Base-by-base conservation (phyloP, 64 coral and sea anemone species). In the Hydrozoanthus tunicans region DNA sequence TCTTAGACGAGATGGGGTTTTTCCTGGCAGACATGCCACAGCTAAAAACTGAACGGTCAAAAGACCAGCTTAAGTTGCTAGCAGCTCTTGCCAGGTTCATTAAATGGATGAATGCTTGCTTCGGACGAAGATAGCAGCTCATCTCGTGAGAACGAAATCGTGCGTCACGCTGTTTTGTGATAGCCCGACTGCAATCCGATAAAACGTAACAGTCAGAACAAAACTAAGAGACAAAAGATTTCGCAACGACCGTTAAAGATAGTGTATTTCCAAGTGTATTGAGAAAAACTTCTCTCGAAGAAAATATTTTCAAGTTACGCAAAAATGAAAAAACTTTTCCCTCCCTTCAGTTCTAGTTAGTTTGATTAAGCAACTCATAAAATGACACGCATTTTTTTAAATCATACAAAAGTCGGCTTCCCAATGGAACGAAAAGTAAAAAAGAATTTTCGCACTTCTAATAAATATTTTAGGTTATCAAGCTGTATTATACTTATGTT, bases 21-120 rank as follows among this genome's bases (percentile, higher is more conserved):
- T 72, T 59, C 70, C 84, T 88, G 56, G 69, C 84, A 88, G 84
- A 88, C 84, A 74, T 24, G 84, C 67, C 13, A 23, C 69, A 88
- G 84, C 69, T 25, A 58, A 88, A 88, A 60, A 55, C 84, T 88
- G 84, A 88, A 75, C 58, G 24, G 55, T 73, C 84, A 74, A 3
- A 51, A 88, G 68, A 58, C 68, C 56, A 14, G 68, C 56, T 74
- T 88, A 64, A 75, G 84, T 70, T 25, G 11, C 74, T 60, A 23
- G 55, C 56, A 23, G 58, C 67, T 9, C 58, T 73, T 27, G 53
- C 83, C 53, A 73, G 68, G 17, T 27, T 53, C 32, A 43, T 2
- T 13, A 17, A 55, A 55, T 15, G 27, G 11, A 51, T 32, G 24
- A 73, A 24, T 6, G 70, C 10, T 51, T 23, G 25, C 54, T 69